Percentiles rank a stretch among this genome's conserved stretches.
phyloP scores from a whole-genome alignment of 2,113 vertebrate species.

The Leptocoma aspasia region DNA sequence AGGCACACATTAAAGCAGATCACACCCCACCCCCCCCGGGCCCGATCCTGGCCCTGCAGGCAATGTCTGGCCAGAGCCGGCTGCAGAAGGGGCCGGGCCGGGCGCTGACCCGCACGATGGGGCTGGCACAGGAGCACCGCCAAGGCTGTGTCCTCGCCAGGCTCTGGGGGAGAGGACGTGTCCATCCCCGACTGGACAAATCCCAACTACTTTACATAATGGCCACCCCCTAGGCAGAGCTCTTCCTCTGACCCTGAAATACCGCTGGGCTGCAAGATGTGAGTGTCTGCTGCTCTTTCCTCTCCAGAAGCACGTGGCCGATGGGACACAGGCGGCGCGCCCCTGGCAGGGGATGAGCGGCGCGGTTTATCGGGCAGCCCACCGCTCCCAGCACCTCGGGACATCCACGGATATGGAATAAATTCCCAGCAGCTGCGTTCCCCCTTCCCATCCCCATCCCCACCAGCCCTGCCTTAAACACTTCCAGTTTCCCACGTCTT shows the following conservation, averaged over 20 bases:
- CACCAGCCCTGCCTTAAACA: not conserved
- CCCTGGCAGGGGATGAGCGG: not conserved
- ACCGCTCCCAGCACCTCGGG: not conserved
- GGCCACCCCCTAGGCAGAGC: not conserved
- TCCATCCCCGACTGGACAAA: not conserved
- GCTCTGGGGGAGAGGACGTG: not conserved
- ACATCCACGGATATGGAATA: not conserved
- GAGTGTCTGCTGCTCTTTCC: not conserved
- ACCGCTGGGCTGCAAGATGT: fast-evolving
- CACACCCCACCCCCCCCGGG: not conserved
- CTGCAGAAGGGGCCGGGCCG: not conserved
- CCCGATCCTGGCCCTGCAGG: not conserved
- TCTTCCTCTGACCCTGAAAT: not conserved
- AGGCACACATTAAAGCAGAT: not conserved
- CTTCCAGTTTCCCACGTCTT: not conserved
- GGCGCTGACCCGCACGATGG: not conserved
- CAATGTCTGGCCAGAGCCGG: not conserved
- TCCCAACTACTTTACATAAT: not conserved
- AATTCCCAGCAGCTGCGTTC: not conserved
- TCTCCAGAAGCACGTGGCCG: not conserved
- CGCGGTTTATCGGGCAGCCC: not conserved
- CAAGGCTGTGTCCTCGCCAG: not conserved
- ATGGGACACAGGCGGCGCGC: fast-evolving
- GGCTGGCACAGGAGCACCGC: not conserved
- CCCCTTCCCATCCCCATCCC: not conserved